Base-by-base conservation (phyloP, 1,140 invertebrate species). In the Pemphigus obesinymphae region DNA sequence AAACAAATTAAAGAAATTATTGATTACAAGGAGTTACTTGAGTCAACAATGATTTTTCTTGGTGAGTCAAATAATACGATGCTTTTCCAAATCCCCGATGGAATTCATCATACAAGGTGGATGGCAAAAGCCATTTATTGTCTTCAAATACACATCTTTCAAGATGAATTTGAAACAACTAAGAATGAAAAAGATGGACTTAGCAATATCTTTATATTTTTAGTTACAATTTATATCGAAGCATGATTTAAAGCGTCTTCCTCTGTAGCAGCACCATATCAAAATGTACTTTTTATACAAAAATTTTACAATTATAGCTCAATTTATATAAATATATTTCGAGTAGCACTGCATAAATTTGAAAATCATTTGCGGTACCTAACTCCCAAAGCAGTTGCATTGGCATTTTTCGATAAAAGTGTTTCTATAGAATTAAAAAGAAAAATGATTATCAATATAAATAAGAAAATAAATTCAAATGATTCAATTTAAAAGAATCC, bases 1-100 rank as follows among this genome's bases (percentile, higher is more conserved):
- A 70, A 70, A 29, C 34, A 34, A 29, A 66, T 34, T 29, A 34
- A 1, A 6, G 15, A 82, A 82, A 84, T 83, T 26, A 70, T 84
- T 66, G 86, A 88, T 83, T 88, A 88, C 83, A 84, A 85, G 29
- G 86, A 88, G 85, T 80, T 88, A 20, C 83, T 88, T 5, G 85
- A 87, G 84, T 82, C 88, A 76, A 84, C 53, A 26, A 83, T 87
- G 50, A 85, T 88, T 53, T 88, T 88, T 84, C 85, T 88, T 34
- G 31, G 61, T 10, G 61, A 61, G 34, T 1, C 13, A 61, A 61
- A 61, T 37, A 84, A 83, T 78, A 85, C 86, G 85, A 72, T 85
- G 31, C 84, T 84, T 82, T 86, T 88, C 58, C 83, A 84, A 53
- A 84, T 85, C 82, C 85, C 85, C 63, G 84, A 85, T 82, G 83